Percentiles rank a stretch among this genome's conserved stretches.
phyloP scores from a whole-genome alignment of 1,140 invertebrate species.

The Musca vetustissima region DNA sequence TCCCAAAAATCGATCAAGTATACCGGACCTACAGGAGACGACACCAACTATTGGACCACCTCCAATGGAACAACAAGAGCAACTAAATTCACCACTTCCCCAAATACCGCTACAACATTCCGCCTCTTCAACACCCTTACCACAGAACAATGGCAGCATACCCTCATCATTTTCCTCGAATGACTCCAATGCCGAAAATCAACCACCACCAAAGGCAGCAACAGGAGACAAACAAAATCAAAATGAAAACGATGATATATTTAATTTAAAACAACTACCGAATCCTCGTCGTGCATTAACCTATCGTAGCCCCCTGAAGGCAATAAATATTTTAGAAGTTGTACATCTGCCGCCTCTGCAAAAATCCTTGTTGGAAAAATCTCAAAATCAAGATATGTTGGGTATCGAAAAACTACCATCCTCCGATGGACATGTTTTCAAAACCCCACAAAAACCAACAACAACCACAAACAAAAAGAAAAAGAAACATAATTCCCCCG shows the following conservation, averaged over 20 bases:
- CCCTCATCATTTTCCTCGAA: slow-evolving; percentile 28
- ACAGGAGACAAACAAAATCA: neutral
- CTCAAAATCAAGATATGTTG: slow-evolving; percentile 28
- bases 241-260: slow-evolving; percentile 30
- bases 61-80: neutral
- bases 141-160: neutral
- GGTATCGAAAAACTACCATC: slow-evolving; percentile 29
- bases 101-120: neutral
- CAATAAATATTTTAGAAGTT: slow-evolving; percentile 49
- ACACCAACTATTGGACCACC: neutral
- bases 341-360: slow-evolving; percentile 41
- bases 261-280: slow-evolving; percentile 41
- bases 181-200: slow-evolving; percentile 47
- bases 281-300: slow-evolving; percentile 40
- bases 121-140: no score
- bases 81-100: neutral
- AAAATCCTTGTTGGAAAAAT: slow-evolving; percentile 23
- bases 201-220: slow-evolving; percentile 30
- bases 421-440: neutral
- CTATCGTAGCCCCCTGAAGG: slow-evolving; percentile 40
- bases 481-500: no score
- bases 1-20: neutral
- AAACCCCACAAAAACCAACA: no score
- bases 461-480: no score
- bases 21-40: neutral